phyloP scores from a whole-genome alignment of 2,797 vertebrate species.

The Columba guinea region DNA sequence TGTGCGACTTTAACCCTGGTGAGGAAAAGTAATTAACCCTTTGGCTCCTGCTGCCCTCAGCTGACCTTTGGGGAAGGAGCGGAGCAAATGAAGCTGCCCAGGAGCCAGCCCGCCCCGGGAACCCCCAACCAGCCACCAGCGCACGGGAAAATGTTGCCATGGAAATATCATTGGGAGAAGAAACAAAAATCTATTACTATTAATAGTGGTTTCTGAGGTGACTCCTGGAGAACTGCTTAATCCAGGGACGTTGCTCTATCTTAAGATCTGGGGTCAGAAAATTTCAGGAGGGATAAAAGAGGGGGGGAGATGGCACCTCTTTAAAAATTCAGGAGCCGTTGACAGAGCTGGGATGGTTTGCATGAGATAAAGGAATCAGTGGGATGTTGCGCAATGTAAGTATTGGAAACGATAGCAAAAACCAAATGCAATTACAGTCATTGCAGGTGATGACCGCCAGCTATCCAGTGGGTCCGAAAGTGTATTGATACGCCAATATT shows the following conservation, averaged over 20 bases:
- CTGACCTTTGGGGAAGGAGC: conserved; percentile 87
- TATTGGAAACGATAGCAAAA: conserved; percentile 6
- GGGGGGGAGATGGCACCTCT: neutral
- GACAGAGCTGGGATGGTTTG: conserved; percentile 51
- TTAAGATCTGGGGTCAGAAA: conserved; percentile 54
- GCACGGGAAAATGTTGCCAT: conserved; percentile 77
- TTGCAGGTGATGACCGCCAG: neutral
- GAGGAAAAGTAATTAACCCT: conserved; percentile 95
- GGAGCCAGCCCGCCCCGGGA: conserved; percentile 80
- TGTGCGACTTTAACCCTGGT: conserved; percentile 88
- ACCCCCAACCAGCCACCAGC: conserved; percentile 61
- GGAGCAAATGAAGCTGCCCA: conserved; percentile 92
- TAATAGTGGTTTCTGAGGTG: conserved; percentile 78
- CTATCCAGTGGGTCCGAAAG: neutral
- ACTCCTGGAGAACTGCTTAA: conserved; percentile 67
- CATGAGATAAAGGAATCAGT: conserved; percentile 47
- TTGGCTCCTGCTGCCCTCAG: conserved; percentile 82
- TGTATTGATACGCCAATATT: neutral
- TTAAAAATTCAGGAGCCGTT: conserved; percentile 63
- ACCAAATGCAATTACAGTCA: neutral
- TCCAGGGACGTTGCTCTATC: conserved; percentile 54
- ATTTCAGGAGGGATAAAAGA: conserved; percentile 52
- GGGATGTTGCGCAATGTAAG: conserved; percentile 8
- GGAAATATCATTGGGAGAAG: conserved; percentile 76
- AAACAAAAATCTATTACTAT: conserved; percentile 80